These are phyloP conservation scores for Magallana angulata DNA, from an alignment of 1,140 invertebrate genomes.

Conservation along the genomic window DNA sequence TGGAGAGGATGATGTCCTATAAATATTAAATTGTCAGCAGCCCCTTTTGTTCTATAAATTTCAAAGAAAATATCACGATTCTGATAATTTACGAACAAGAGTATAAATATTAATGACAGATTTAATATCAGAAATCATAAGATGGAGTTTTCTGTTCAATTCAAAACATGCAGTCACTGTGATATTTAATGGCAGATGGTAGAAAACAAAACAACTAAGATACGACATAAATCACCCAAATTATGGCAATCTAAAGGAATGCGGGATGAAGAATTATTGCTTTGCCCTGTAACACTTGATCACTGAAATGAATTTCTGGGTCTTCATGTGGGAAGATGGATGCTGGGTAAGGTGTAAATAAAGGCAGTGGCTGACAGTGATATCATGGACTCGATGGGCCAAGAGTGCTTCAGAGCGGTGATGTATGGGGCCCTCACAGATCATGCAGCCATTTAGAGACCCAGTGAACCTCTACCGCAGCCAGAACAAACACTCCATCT, in stretches of 20 bases:
- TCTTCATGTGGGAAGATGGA: constrained; percentile 12
- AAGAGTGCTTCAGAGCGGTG: neutral
- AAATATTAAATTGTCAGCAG: too few relatives aligned
- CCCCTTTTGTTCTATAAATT: too few relatives aligned
- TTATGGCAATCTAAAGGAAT: constrained; percentile 14
- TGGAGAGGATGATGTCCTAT: too few relatives aligned
- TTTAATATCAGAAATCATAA: too few relatives aligned
- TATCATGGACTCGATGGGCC: neutral
- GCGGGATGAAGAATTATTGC: constrained; percentile 14
- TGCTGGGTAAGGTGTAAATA: neutral
- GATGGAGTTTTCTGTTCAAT: too few relatives aligned
- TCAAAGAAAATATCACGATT: too few relatives aligned
- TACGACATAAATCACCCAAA: neutral
- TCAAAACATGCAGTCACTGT: too few relatives aligned
- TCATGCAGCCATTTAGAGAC: neutral
- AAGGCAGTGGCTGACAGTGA: neutral
- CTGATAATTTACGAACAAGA: too few relatives aligned
- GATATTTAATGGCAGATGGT: too few relatives aligned
- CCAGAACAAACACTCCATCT: constrained; percentile 32
- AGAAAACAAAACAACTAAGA: too few relatives aligned
- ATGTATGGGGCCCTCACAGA: neutral
- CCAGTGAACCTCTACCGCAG: neutral
- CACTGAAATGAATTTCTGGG: neutral
- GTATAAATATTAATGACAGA: too few relatives aligned
- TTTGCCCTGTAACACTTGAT: neutral